Conservation (phyloP, 2,888 invertebrate genomes). For the Lithosia quadra region DNA sequence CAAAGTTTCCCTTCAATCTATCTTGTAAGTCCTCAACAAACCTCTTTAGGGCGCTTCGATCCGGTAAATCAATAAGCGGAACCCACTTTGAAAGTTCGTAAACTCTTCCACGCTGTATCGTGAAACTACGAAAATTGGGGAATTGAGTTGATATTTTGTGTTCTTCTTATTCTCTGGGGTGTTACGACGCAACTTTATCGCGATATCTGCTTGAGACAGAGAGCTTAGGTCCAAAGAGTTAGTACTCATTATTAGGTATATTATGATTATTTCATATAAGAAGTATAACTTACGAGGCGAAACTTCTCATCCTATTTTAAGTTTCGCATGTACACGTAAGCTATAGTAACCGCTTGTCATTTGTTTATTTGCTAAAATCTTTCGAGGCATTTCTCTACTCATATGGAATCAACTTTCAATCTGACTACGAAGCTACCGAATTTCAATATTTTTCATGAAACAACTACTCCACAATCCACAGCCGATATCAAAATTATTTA, state of each 20-base stretch:
- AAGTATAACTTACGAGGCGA: too few relatives aligned
- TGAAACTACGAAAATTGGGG: slow-evolving; percentile 17
- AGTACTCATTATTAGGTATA: too few relatives aligned
- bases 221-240: not conserved
- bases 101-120: slow-evolving; percentile 62
- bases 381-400: too few relatives aligned
- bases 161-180: not conserved
- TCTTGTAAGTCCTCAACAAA: slow-evolving; percentile 58
- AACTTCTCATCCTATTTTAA: too few relatives aligned
- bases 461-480: too few relatives aligned
- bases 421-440: too few relatives aligned
- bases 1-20: slow-evolving; percentile 57
- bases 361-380: too few relatives aligned
- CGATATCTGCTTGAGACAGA: not conserved
- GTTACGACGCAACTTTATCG: not conserved
- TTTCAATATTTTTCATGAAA: too few relatives aligned
- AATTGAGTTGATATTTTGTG: slow-evolving; percentile 28
- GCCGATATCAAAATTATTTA: too few relatives aligned
- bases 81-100: slow-evolving; percentile 66
- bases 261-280: not conserved
- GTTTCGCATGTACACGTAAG: too few relatives aligned
- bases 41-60: slow-evolving; percentile 65
- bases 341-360: too few relatives aligned
- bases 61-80: slow-evolving; percentile 72
- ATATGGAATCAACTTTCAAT: too few relatives aligned